These are phyloP conservation scores for Plecotus auritus DNA, from an alignment of 2,113 vertebrate species.

Conservation along the genomic window DNA sequence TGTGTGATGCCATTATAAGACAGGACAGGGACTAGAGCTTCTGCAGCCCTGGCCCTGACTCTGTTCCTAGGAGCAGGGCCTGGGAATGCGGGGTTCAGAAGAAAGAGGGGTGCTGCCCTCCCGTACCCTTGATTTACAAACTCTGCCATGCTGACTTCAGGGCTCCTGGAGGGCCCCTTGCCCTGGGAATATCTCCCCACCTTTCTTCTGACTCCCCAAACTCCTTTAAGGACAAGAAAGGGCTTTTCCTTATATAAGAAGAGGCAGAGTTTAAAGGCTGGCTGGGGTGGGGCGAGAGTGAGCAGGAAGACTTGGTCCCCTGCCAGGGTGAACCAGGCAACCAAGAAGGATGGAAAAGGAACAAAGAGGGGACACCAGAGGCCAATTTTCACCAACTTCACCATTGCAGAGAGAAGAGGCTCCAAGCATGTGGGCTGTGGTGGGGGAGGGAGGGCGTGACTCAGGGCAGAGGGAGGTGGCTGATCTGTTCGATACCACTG, in stretches of 20 bases:
- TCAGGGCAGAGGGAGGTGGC: neutral
- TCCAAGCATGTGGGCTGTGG: too few relatives aligned
- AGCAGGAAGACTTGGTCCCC: neutral
- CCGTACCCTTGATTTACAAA: neutral
- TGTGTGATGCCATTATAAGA: neutral
- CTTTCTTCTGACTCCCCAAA: neutral
- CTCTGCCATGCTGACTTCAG: neutral
- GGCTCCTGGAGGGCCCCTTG: accelerated
- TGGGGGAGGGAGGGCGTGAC: accelerated
- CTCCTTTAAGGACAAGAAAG: neutral
- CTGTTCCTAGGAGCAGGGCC: neutral
- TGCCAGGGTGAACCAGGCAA: neutral
- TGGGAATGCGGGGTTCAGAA: neutral
- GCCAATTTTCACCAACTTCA: neutral
- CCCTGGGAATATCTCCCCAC: neutral
- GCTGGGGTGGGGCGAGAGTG: neutral
- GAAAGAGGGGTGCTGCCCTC: neutral
- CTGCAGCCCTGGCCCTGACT: neutral
- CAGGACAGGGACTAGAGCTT: neutral
- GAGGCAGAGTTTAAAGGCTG: neutral
- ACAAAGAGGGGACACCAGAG: neutral
- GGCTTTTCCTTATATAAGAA: neutral
- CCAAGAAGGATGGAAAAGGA: neutral
- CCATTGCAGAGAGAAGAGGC: too few relatives aligned
- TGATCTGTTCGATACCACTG: neutral